These are phyloP conservation scores for Volucella inflata DNA, from an alignment of 2,888 invertebrate species.

Conservation along the genomic window DNA sequence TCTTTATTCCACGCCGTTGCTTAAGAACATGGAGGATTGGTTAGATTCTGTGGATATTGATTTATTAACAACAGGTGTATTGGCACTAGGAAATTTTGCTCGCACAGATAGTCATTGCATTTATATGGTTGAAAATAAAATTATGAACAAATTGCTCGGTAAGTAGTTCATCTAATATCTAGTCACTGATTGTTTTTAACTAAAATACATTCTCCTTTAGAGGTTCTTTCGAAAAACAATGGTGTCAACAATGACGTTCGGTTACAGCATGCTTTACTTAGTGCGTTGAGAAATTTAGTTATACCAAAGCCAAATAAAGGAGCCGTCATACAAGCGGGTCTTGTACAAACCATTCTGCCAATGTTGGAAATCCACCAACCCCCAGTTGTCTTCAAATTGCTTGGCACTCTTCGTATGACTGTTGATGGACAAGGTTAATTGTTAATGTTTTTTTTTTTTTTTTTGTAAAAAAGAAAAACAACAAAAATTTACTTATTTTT, in stretches of 20 bases:
- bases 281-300: constrained; percentile 91
- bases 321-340: constrained; percentile 88
- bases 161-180: constrained; percentile 74
- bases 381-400: constrained; percentile 93
- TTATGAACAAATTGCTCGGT: constrained; percentile 89
- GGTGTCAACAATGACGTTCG: constrained; percentile 86
- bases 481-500: not conserved
- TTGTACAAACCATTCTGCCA: constrained; percentile 89
- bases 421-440: constrained; percentile 91
- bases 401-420: constrained; percentile 93
- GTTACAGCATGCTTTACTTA: constrained; percentile 84
- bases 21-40: constrained; percentile 90
- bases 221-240: constrained; percentile 85
- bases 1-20: constrained; percentile 90
- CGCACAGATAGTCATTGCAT: constrained; percentile 93
- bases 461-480: not conserved
- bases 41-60: constrained; percentile 89
- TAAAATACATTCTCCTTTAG: constrained; percentile 72
- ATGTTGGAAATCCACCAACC: constrained; percentile 88
- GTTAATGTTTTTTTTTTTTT: too few relatives aligned
- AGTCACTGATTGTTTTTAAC: not conserved
- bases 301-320: constrained; percentile 91
- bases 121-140: constrained; percentile 91
- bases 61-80: constrained; percentile 91
- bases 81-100: constrained; percentile 95